Evolutionary conservation across 2,113 vertebrate species (phyloP).

Genomic region (Cervus canadensis): DNA sequence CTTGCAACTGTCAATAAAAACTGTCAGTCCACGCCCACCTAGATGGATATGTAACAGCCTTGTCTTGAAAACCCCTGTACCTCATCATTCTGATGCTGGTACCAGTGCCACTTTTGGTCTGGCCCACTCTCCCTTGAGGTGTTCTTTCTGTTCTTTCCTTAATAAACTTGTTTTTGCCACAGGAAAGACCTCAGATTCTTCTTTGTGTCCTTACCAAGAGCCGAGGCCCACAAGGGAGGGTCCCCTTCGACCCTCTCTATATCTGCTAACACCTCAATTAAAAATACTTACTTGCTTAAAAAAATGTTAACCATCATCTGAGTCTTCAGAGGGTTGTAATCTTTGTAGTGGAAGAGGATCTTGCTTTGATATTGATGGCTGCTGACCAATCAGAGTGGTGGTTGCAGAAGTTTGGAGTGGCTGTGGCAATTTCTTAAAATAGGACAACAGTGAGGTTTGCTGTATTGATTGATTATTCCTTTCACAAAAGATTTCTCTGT

Average conservation of each 20-base stretch:
- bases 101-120: not conserved
- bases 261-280: not conserved
- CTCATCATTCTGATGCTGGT: not conserved
- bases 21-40: not conserved
- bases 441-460: not conserved
- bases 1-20: not conserved
- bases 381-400: not conserved
- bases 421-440: not conserved
- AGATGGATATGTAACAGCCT: not conserved
- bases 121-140: not conserved
- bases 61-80: not conserved
- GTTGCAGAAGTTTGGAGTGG: not conserved
- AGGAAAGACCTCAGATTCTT: not conserved
- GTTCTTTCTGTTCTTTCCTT: not conserved
- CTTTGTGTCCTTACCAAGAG: not conserved
- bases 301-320: not conserved
- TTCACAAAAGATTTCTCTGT: not conserved
- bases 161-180: not conserved
- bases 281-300: not conserved
- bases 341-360: not conserved
- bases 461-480: not conserved
- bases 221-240: rapidly evolving
- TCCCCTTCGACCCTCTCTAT: not conserved
- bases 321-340: not conserved
- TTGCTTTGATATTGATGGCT: not conserved